Evolutionary conservation across 2,888 invertebrate genomes (phyloP).

Genomic region (Agrilus biguttatus): DNA sequence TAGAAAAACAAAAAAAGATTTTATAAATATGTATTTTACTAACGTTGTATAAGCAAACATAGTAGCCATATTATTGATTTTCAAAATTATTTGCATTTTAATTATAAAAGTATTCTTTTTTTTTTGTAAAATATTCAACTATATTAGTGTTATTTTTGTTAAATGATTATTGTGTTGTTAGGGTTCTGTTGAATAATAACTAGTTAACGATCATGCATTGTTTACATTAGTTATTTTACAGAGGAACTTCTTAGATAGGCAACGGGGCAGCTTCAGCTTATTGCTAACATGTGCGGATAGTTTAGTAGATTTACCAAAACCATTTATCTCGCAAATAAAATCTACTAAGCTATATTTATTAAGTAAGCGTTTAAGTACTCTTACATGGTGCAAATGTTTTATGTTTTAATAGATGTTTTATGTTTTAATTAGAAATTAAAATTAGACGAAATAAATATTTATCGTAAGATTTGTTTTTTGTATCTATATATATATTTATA

Average conservation of each 20-base stretch:
- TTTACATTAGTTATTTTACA: constrained; percentile 4
- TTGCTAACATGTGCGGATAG: constrained; percentile 8
- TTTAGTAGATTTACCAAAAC: constrained; percentile 12
- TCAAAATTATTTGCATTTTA: no score
- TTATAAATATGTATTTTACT: background rate
- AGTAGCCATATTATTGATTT: no score
- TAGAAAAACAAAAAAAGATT: background rate
- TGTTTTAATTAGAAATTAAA: no score
- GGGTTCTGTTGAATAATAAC: constrained; percentile 3
- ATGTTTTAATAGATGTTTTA: no score
- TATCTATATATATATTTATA: no score
- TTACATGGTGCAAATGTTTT: no score
- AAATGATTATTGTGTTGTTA: background rate
- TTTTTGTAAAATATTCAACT: no score
- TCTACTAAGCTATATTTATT: constrained; percentile 7
- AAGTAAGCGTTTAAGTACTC: no score
- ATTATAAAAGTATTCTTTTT: no score
- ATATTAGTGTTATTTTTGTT: constrained; percentile 1
- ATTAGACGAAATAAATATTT: no score
- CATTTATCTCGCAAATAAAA: constrained; percentile 2
- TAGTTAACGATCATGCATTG: background rate
- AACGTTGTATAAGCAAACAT: background rate
- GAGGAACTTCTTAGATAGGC: constrained; percentile 20
- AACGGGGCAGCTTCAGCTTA: constrained; percentile 32
- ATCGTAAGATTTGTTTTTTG: no score